A percentile compares a stretch with the other conserved stretches of the same genome.
Evolutionary conservation across 92 coral and sea anemone species (phyloP).

Genomic region (Epizoanthus scotinus): DNA sequence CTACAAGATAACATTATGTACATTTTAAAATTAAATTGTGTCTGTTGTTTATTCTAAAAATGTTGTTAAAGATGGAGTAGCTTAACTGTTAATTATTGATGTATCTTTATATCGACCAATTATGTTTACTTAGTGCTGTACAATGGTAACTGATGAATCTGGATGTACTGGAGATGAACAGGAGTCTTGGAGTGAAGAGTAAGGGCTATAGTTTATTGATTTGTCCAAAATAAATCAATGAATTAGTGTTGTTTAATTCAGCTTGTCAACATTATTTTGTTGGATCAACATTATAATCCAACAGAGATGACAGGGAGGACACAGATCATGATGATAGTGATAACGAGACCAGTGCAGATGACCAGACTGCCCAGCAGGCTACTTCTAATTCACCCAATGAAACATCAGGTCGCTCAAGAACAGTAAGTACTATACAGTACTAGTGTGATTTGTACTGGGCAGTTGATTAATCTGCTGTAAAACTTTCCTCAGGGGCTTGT

Average conservation of each 20-base stretch:
- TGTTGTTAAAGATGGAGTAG: too few species aligned
- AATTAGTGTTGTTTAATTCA: neutral
- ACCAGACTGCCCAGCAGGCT: neutral
- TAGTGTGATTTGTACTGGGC: neutral
- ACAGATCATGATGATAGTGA: conserved; percentile 29
- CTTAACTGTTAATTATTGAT: too few species aligned
- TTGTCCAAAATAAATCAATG: too few species aligned
- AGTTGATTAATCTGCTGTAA: too few species aligned
- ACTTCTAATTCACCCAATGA: neutral
- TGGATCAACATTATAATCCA: neutral
- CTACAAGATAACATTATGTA: too few species aligned
- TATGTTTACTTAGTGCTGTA: neutral
- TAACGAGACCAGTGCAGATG: neutral
- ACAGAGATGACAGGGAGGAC: conserved; percentile 9
- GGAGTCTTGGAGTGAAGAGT: conserved; percentile 13
- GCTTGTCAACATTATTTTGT: neutral
- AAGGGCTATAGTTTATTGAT: neutral
- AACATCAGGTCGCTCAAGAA: conserved; percentile 23
- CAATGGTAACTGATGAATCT: conserved; percentile 12
- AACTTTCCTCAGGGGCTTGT: too few species aligned
- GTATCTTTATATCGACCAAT: too few species aligned
- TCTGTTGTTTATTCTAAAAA: too few species aligned
- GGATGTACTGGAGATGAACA: conserved; percentile 25
- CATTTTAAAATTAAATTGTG: too few species aligned
- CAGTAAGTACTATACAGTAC: conserved; percentile 16